Evolutionary conservation across 2,888 invertebrate species (phyloP).

Genomic region (Lymantria dispar): DNA sequence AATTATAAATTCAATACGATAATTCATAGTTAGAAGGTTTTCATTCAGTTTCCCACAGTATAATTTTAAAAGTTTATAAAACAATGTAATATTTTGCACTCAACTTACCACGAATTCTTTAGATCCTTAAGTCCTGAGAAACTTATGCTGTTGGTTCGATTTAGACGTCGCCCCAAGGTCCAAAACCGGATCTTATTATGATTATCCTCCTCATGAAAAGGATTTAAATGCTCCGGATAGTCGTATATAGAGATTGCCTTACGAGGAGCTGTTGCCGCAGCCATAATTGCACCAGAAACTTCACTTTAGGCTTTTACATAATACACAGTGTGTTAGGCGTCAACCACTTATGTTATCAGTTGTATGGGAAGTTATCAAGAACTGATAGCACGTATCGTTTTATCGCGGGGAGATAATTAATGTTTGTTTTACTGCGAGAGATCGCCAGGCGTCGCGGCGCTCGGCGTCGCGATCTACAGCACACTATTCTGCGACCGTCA

Average conservation of each 20-base stretch:
- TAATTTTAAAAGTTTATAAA: neutral
- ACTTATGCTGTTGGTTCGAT: constrained; percentile 84
- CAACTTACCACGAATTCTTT: constrained; percentile 83
- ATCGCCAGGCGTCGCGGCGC: constrained; percentile 47
- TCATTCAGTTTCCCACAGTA: neutral
- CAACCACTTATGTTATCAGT: constrained; percentile 74
- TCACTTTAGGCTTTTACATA: constrained; percentile 69
- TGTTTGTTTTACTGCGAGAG: constrained; percentile 62
- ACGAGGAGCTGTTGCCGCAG: constrained; percentile 67
- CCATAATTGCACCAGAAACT: constrained; percentile 57
- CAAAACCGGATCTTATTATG: constrained; percentile 84
- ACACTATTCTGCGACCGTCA: constrained; percentile 45
- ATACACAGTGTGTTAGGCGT: constrained; percentile 60
- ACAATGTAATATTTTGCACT: neutral
- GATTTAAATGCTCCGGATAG: constrained; percentile 90
- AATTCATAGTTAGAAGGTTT: neutral
- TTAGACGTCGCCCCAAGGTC: constrained; percentile 79
- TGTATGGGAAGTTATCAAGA: constrained; percentile 70
- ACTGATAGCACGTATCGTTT: constrained; percentile 68
- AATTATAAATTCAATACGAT: neutral
- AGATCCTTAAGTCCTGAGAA: constrained; percentile 81
- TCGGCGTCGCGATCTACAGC: constrained; percentile 57
- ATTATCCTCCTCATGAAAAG: constrained; percentile 87
- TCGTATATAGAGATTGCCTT: constrained; percentile 84
- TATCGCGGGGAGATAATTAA: constrained; percentile 73